A percentile compares a stretch with the other conserved stretches of the same genome.
phyloP scores from a whole-genome alignment of 2,797 vertebrate genomes.

The Mastacembelus armatus region DNA sequence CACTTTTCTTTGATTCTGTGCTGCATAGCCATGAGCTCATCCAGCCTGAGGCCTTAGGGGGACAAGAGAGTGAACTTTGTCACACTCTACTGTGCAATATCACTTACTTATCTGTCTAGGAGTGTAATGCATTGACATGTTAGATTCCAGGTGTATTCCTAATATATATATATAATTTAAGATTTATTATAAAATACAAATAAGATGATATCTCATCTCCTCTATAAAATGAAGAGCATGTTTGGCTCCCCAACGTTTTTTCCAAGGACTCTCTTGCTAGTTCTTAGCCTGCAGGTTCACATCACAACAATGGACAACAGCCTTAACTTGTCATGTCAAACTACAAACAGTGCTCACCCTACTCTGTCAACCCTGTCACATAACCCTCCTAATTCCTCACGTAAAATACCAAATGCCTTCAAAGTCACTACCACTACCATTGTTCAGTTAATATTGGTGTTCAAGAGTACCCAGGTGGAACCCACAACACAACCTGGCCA shows the following conservation, averaged over 20 bases:
- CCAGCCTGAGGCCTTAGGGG: constrained; percentile 54
- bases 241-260: constrained; percentile 26
- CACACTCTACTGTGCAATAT: constrained; percentile 74
- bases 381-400: constrained; percentile 65
- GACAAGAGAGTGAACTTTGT: constrained; percentile 75
- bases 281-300: constrained; percentile 65
- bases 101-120: constrained; percentile 75
- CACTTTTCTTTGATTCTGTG: constrained; percentile 73
- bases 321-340: constrained; percentile 73
- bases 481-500: constrained; percentile 61
- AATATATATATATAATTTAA: background rate
- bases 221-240: constrained; percentile 15
- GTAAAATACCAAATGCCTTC: constrained; percentile 72
- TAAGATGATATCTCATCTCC: too few species aligned
- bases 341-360: constrained; percentile 58
- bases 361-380: constrained; percentile 52
- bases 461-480: constrained; percentile 72
- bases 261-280: constrained; percentile 40
- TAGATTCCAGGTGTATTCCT: constrained; percentile 41
- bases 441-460: constrained; percentile 71
- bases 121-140: constrained; percentile 50
- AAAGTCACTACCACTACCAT: constrained; percentile 66
- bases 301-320: constrained; percentile 65
- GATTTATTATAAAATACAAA: background rate
- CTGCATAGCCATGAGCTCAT: constrained; percentile 79